Evolutionary conservation across 2,797 vertebrate genomes (phyloP), one percentile per base, ranked within the genome.

Genomic region (Pseudochirops cupreus): DNA sequence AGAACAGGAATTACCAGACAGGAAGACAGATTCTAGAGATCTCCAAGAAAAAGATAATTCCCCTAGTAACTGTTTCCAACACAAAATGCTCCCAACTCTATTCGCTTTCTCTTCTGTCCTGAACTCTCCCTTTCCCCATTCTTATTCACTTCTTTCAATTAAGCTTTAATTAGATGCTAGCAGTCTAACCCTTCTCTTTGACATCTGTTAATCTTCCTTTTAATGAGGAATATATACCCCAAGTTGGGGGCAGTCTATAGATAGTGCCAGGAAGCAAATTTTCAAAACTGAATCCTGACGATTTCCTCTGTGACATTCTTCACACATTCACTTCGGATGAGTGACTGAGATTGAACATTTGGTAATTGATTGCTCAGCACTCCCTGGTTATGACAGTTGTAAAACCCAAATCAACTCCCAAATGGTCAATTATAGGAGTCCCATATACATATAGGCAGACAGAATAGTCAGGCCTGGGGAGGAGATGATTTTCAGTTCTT

Each of bases 401-500:
- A 92, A 96, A 93, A 87, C 52, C 95, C 91, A 97, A 82, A 95
- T 95, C 91, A 92, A 57, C 74, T 95, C 91, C 91, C 91, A 67
- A 95, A 91, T 91, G 91, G 56, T 92, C 95, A 94, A 46, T 97
- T 95, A 94, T 93, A 1, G 0, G 53, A 93, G 56, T 46, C 52
- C 24, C 74, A 50, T 89, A 90, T 59, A 94, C 59, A 92, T 89
- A 92, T 91, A 39, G 28, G 46, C 91, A 92, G 59, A 29, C 11
- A 93, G 93, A 74, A 50, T 93, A 90, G 74, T 0, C 0, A 39
- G 9, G 18, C 29, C 74, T 82, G 39, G 74, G 62, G n/a, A 82
- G 16, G 67, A 82, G 39, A 82, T 46, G 7, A 82, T 82, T 82
- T 95, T 95, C 93, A 54, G 54, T 96, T 92, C 95, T 62, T 50